A percentile compares a stretch with the other conserved stretches of the same genome.
phyloP scores from a whole-genome alignment of 2,113 vertebrate genomes.

The Herpailurus yagouaroundi region DNA sequence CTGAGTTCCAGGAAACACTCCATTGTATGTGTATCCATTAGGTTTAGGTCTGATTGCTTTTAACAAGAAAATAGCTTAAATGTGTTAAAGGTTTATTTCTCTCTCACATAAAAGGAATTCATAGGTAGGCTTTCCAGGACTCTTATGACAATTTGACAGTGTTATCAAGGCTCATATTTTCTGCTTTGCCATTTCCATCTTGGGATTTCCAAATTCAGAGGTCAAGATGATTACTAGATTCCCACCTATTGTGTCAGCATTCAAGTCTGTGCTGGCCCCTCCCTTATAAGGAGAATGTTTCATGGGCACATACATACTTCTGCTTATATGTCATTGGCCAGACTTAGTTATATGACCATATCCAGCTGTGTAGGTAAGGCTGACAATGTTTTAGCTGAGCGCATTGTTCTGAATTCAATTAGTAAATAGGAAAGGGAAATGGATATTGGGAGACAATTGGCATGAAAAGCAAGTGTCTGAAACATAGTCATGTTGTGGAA shows the following conservation, averaged over 20 bases:
- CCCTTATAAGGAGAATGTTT: background rate
- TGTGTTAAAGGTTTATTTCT: background rate
- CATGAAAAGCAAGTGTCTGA: background rate
- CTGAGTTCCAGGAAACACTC: constrained; percentile 1
- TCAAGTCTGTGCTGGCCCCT: background rate
- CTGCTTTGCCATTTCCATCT: background rate
- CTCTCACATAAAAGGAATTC: background rate
- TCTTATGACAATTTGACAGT: background rate
- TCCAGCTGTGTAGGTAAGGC: background rate
- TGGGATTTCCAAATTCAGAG: background rate
- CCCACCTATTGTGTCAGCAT: background rate
- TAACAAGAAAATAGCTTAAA: background rate
- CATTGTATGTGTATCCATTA: background rate
- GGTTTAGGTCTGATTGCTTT: background rate
- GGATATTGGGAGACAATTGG: background rate
- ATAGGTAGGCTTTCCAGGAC: background rate
- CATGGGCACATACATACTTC: background rate
- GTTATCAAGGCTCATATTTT: background rate
- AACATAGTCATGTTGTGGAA: background rate
- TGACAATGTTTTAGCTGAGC: background rate
- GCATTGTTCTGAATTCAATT: background rate
- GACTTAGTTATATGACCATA: background rate
- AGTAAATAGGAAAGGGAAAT: background rate
- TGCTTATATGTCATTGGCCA: background rate
- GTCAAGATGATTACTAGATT: background rate